Base-by-base conservation (phyloP, 2,113 vertebrate species). In the Oryzias curvinotus region DNA sequence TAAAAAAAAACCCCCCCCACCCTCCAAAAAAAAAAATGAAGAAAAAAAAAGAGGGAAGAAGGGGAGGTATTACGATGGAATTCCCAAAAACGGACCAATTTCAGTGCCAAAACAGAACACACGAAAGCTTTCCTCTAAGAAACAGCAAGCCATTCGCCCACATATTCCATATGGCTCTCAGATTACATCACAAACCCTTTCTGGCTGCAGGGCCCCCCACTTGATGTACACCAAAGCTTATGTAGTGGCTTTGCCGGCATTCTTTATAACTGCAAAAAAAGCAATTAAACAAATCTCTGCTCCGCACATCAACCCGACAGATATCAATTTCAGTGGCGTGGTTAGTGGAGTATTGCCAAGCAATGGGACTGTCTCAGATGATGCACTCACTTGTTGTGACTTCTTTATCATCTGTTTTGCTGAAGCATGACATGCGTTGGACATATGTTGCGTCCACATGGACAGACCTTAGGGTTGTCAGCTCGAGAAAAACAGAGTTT, bases 321-420 rank as follows among this genome's bases (percentile, higher is more conserved):
- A 30, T 14, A 42, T 63, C 18, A 45, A 57, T 45, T 7, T 42
- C 7, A 46, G 13, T 47, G 30, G 23, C n/a, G 15, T 17, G 47
- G 45, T 57, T 68, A 41, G 5, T 25, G 19, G 51, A 16, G 3
- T 44, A 25, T 61, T 16, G 45, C 44, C 57, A 7, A 26, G 48
- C 14, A 60, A 18, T 43, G 18, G 26, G 6, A n/a, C 8, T 26
- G 16, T 18, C 7, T 30, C 0, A 0, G 47, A 7, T 19, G 10
- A 48, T 48, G 12, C 30, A 93, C 96, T 95, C 82, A 99, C 97
- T 93, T 0, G 95, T 94, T 60, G 91, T 93, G 79, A 99, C 91
- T 89, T 99, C 96, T 0, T 92, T 92, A 94, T 94, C 89, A 97
- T 95, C 77, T 99, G 0, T n/a, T n/a, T n/a, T n/a, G 94, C 95